phyloP scores from a whole-genome alignment of 2,888 invertebrate species.

The Heliconius erato region DNA sequence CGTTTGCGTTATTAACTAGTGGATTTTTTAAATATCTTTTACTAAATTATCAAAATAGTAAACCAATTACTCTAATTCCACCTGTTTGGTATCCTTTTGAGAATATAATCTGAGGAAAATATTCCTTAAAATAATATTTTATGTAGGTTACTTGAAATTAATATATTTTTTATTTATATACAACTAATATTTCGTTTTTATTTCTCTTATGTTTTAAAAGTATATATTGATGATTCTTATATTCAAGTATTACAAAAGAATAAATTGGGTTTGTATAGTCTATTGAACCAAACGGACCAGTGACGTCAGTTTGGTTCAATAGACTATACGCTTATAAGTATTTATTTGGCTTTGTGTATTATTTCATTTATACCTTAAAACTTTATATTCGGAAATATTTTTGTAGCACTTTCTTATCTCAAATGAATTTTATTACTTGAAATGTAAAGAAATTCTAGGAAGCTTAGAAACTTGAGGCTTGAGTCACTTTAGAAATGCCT shows the following conservation, averaged over 20 bases:
- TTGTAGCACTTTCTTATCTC: background rate
- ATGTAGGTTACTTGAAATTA: no score
- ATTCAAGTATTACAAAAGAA: slow-evolving; percentile 31
- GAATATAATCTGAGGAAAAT: no score
- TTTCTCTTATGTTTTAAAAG: no score
- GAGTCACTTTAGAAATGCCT: background rate
- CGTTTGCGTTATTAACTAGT: background rate
- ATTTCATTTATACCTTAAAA: background rate
- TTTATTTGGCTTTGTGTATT: background rate
- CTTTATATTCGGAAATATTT: background rate
- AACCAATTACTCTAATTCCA: no score
- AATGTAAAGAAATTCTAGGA: slow-evolving; percentile 4
- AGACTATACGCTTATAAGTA: background rate
- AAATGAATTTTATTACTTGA: background rate
- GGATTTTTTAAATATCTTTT: background rate
- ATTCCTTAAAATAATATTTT: background rate
- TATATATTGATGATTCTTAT: background rate
- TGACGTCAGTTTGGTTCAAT: no score
- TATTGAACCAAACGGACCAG: slow-evolving; percentile 33
- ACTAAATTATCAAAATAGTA: background rate
- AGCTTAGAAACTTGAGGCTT: background rate
- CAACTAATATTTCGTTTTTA: no score
- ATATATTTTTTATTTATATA: background rate
- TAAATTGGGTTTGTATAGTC: slow-evolving; percentile 48
- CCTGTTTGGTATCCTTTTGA: no score